Evolutionary conservation across 2,888 invertebrate species (phyloP).

Genomic region (Leptopilina syphax): DNA sequence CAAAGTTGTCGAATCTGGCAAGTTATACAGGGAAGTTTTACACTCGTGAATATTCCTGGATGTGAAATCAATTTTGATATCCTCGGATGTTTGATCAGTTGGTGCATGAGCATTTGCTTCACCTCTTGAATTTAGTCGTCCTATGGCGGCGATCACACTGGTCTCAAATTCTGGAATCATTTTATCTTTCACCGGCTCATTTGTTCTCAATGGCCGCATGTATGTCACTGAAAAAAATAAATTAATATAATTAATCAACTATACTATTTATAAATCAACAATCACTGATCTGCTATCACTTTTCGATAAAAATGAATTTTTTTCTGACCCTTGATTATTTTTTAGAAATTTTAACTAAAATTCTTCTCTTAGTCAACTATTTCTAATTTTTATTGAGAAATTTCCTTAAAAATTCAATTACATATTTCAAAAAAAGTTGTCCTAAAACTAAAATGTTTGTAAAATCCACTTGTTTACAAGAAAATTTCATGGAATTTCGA

Average conservation of each 20-base stretch:
- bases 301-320: no score
- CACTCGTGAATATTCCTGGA: slow-evolving; percentile 84
- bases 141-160: slow-evolving; percentile 92
- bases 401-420: no score
- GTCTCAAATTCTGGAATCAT: slow-evolving; percentile 85
- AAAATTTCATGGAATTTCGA: no score
- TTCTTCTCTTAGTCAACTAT: no score
- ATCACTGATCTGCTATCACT: no score
- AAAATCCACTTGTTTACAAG: no score
- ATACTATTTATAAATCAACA: no score
- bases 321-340: no score
- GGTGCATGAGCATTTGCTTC: slow-evolving; percentile 91
- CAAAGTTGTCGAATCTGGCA: slow-evolving; percentile 80
- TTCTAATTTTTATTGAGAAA: no score
- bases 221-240: slow-evolving; percentile 80
- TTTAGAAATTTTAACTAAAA: no score
- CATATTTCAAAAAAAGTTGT: no score
- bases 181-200: slow-evolving; percentile 85
- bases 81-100: slow-evolving; percentile 84
- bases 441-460: no score
- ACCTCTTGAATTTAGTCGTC: slow-evolving; percentile 86
- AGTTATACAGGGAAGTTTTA: slow-evolving; percentile 82
- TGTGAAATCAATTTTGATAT: slow-evolving; percentile 89
- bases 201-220: slow-evolving; percentile 86
- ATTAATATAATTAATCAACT: not conserved